Evolutionary conservation across 1,140 invertebrate species (phyloP), one percentile per base, ranked within the genome.

Genomic region (Mamestra configurata): DNA sequence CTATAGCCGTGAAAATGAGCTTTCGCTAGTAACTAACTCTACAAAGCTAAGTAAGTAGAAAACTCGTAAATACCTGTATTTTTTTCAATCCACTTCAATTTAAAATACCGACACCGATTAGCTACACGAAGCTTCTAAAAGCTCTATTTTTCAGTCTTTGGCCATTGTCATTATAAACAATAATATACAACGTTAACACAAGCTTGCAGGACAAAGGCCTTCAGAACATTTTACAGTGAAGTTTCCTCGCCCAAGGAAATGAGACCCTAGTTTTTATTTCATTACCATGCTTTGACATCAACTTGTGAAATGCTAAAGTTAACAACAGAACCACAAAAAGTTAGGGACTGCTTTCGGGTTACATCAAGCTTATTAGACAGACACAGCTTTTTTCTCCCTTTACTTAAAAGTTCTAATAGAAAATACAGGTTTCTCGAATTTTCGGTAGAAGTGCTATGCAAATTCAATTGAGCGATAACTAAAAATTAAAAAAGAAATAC

Each of bases 231-330:
- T 68, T 68, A 46, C 22, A 43, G 11, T 7, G 22, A 46, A 68
- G 64, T 24, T 68, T 22, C 22, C 40, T 46, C 4, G 40, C 64
- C 40, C 64, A 18, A 68, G 64, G 40, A 49, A 27, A 20, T 27
- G 40, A 46, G n/a, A 68, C 22, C 64, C 4, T 43, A 68, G 64
- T 68, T 68, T 66, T 68, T 68, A 68, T 68, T 68, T 46, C 40
- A 68, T 68, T 68, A 68, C 40, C 20, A 68, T 46, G 37, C 64
- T 68, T 68, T 68, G 64, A 46, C 61, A 66, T 43, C 18, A 46
- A 66, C 61, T 66, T 66, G 37, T 1, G 37, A 66, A 66, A 40
- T 66, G 20, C n/a, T 20, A 15, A 40, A 66, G 61, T 66, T 43
- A 24, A 43, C 18, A 66, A 22, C 22, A 13, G 8, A 20, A 40